Evolutionary conservation across 1,140 invertebrate species (phyloP).

Genomic region (Frieseomelitta varia): DNA sequence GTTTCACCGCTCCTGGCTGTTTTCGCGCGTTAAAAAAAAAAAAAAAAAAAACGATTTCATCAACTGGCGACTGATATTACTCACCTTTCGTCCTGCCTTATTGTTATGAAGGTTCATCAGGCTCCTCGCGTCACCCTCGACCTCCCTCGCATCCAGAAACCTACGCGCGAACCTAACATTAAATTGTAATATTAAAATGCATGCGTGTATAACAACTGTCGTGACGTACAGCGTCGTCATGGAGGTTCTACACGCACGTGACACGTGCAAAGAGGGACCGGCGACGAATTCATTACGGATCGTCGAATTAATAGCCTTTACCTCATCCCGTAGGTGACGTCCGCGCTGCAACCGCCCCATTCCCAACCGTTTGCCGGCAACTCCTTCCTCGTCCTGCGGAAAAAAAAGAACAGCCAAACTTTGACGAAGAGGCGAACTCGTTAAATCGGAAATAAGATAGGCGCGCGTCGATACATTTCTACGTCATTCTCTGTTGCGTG

Average conservation of each 20-base stretch:
- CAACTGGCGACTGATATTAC: slow-evolving; percentile 46
- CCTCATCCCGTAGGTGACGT: slow-evolving; percentile 89
- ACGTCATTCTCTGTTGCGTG: background rate
- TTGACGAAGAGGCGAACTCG: background rate
- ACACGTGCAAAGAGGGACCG: slow-evolving; percentile 25
- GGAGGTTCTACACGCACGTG: slow-evolving; percentile 37
- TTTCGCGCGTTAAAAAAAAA: background rate
- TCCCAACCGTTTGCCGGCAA: slow-evolving; percentile 85
- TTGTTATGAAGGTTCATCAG: slow-evolving; percentile 99
- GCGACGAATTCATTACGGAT: slow-evolving; percentile 52
- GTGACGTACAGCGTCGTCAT: slow-evolving; percentile 35
- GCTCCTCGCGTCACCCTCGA: slow-evolving; percentile 91
- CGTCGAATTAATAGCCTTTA: slow-evolving; percentile 60
- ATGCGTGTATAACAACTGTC: slow-evolving; percentile 51
- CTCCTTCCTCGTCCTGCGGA: slow-evolving; percentile 74
- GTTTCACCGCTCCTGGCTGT: too few species aligned
- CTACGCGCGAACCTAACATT: slow-evolving; percentile 86
- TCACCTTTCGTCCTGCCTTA: slow-evolving; percentile 94
- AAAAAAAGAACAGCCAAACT: slow-evolving; percentile 13
- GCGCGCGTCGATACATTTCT: background rate
- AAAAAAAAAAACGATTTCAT: slow-evolving; percentile 10
- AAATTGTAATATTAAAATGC: slow-evolving; percentile 70
- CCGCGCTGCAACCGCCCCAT: slow-evolving; percentile 94
- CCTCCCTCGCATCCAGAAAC: slow-evolving; percentile 92
- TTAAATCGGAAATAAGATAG: background rate